These are phyloP conservation scores for Drosophila prolongata DNA, from an alignment of 2,888 invertebrate genomes.

Conservation along the genomic window DNA sequence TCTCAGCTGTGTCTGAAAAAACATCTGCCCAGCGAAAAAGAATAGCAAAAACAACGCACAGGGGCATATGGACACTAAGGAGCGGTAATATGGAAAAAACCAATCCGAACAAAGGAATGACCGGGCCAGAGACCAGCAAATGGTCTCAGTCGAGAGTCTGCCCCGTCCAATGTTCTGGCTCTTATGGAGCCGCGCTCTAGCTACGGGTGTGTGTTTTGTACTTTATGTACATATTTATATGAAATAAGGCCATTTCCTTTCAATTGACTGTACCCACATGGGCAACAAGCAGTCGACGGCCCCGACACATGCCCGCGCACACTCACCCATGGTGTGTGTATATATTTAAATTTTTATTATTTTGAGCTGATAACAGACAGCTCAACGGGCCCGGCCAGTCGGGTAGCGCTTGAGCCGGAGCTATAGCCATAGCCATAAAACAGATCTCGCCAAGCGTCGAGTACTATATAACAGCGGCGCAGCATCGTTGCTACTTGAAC, in stretches of 20 bases:
- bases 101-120: slow-evolving; percentile 79
- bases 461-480: slow-evolving; percentile 60
- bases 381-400: slow-evolving; percentile 41
- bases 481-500: slow-evolving; percentile 70
- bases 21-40: slow-evolving; percentile 67
- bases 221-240: slow-evolving; percentile 79
- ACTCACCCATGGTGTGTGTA: slow-evolving; percentile 28
- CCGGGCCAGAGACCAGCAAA: slow-evolving; percentile 64
- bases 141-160: slow-evolving; percentile 55
- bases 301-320: slow-evolving; percentile 67
- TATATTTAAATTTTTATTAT: slow-evolving; percentile 81
- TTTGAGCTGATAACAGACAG: slow-evolving; percentile 80
- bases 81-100: slow-evolving; percentile 68
- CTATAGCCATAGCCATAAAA: slow-evolving; percentile 65
- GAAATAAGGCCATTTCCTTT: slow-evolving; percentile 80
- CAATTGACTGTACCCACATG: slow-evolving; percentile 80
- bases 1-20: slow-evolving; percentile 65
- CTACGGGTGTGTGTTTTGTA: slow-evolving; percentile 58
- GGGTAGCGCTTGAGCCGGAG: slow-evolving; percentile 55
- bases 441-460: slow-evolving; percentile 76
- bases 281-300: slow-evolving; percentile 62
- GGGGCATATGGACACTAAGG: slow-evolving; percentile 35
- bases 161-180: slow-evolving; percentile 62
- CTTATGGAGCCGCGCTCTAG: slow-evolving; percentile 47
- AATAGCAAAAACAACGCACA: slow-evolving; percentile 3